These are phyloP conservation scores for Philonicus albiceps DNA, from an alignment of 2,888 invertebrate species.

Conservation along the genomic window DNA sequence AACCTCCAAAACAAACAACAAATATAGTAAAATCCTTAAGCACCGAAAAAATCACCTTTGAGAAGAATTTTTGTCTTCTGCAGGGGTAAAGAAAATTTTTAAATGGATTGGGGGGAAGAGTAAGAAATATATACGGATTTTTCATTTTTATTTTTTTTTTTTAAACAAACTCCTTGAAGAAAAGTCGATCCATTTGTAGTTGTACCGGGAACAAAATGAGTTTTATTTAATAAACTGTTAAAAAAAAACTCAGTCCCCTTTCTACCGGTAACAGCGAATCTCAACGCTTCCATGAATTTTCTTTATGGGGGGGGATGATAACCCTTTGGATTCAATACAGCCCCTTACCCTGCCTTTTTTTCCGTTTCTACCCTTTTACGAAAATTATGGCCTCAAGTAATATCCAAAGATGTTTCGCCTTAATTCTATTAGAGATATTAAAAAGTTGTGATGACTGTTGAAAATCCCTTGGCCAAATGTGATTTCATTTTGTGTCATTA, in stretches of 20 bases:
- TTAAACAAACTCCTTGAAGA: background rate
- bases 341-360: background rate
- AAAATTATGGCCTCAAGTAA: slow-evolving; percentile 36
- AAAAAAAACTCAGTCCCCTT: background rate
- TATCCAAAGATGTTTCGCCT: slow-evolving; percentile 35
- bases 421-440: slow-evolving; percentile 41
- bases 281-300: slow-evolving; percentile 9
- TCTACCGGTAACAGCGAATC: background rate
- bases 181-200: background rate
- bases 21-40: background rate
- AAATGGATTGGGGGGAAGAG: background rate
- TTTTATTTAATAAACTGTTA: slow-evolving; percentile 31
- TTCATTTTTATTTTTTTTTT: background rate
- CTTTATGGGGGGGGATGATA: background rate
- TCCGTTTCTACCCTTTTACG: slow-evolving; percentile 24
- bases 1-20: too few relatives aligned
- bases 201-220: slow-evolving; percentile 14
- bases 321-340: slow-evolving; percentile 20
- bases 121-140: background rate
- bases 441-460: slow-evolving; percentile 38
- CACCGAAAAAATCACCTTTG: background rate
- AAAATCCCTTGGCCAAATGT: slow-evolving; percentile 16
- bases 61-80: background rate
- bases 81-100: background rate
- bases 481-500: slow-evolving; percentile 28